Base-by-base conservation (phyloP, 2,113 vertebrate species). In the Pogona vitticeps region DNA sequence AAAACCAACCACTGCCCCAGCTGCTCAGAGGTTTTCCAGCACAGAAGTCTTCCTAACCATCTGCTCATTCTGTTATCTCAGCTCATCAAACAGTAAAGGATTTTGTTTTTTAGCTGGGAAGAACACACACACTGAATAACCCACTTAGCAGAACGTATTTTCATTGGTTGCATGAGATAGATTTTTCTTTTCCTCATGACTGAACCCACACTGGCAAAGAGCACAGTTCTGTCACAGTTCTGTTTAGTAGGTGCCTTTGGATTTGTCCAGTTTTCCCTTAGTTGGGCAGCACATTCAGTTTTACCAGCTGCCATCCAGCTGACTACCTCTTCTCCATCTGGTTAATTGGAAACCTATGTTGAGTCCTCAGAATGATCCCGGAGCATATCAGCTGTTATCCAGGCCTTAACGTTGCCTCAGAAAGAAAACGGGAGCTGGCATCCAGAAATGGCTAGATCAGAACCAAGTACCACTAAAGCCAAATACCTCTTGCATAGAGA, bases 91-190 rank as follows among this genome's bases (percentile, higher is more conserved):
- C 21, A 52, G 56, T 12, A 52, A 56, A 52, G 56, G 31, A 77
- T 15, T 20, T 78, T 33, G 46, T 21, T 68, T 68, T n/a, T n/a
- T 13, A 72, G 70, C 33, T 46, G 70, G 13, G 20, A 13, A 13
- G 17, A 13, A 6, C 13, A 23, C 31, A 59, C 36, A 4, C 2
- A 20, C 10, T 42, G 46, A 79, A 59, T 14, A 80, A 80, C 12
- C 56, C 52, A 61, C 26, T 79, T 85, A 85, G 46, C 52, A 72
- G 65, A 72, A 6, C 17, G 61, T 23, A 72, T 80, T 80, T 86
- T 72, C 67, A 42, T 59, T 42, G 67, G 18, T 23, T 63, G 6
- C 14, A 10, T 20, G 56, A 20, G 12, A 38, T 7, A 20, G 12
- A 38, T 7, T 2, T 17, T 20, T 7, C 6, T 20, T 33, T 38